Evolutionary conservation across 2,888 invertebrate genomes (phyloP), one percentile per base, ranked within the genome.

Genomic region (Rhorus exstirpatorius): DNA sequence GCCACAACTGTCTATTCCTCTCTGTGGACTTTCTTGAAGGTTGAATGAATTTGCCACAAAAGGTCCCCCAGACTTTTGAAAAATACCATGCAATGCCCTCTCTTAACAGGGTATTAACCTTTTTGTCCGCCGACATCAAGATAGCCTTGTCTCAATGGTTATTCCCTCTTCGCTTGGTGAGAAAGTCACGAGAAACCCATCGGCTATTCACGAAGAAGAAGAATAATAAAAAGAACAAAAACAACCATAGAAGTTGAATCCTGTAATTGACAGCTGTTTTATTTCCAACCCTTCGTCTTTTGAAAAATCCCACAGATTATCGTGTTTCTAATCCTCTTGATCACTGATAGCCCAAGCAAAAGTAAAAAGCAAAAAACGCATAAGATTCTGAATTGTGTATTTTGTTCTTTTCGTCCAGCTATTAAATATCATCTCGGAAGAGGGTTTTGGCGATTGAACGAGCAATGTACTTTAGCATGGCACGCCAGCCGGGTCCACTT

Each of bases 381-480:
- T 53, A 26, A 26, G 26, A 53, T 4, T 12, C 10, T n/a, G 4
- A 4, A 17, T 17, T 46, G 71, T 17, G 38, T 76, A 71, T 81
- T 81, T 81, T 81, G 51, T 65, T 65, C 63, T 38, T 10, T 65
- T 71, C 38, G 44, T 14, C 14, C 44, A 53, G 53, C 55, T 76
- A 76, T 71, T 71, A 41, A 58, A 60, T 72, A 65, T 63, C 24
- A 51, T 38, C 41, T 51, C 3, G 19, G 21, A 12, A 35, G 61
- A 19, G 21, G 35, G 44, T 70, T 26, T n/a, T 10, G 6, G 14
- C 26, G 55, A 44, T 41, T 53, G 21, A 21, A 35, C 17, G 38
- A 14, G 63, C 80, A 71, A 81, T 81, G 76, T 81, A 70, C 70
- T 65, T 71, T 55, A 67, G 76, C 55, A 60, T 38, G 35, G 26